phyloP scores from a whole-genome alignment of 2,888 invertebrate species.

The Andrena hattorfiana region DNA sequence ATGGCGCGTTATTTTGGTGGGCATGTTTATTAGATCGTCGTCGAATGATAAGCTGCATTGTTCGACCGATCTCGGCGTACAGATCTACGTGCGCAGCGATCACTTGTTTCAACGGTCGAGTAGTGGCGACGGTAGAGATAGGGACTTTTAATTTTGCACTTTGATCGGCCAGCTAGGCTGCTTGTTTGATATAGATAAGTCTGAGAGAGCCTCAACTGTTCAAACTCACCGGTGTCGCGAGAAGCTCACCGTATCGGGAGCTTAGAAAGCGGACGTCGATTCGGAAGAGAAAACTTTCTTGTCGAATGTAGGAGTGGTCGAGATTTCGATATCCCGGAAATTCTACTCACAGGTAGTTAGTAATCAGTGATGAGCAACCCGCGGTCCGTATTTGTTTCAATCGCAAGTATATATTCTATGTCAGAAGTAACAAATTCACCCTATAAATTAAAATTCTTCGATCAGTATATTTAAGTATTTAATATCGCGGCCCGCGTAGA shows the following conservation, averaged over 20 bases:
- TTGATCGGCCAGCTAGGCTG: background rate
- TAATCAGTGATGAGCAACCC: too few species aligned
- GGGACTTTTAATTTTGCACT: background rate
- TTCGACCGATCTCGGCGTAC: background rate
- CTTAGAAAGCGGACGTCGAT: background rate
- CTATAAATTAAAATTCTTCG: too few species aligned
- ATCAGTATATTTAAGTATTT: too few species aligned
- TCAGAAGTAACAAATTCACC: too few species aligned
- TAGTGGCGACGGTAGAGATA: background rate
- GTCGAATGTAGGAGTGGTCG: background rate
- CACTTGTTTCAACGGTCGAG: background rate
- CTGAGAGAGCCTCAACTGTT: background rate
- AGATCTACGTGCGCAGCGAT: background rate
- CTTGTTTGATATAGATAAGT: conserved; percentile 26
- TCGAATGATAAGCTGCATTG: background rate
- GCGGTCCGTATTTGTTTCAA: too few species aligned
- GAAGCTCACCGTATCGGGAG: background rate
- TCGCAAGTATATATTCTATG: too few species aligned
- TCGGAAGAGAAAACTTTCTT: background rate
- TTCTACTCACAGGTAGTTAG: too few species aligned
- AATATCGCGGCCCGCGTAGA: too few species aligned
- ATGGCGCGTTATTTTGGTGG: background rate
- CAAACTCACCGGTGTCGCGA: conserved; percentile 11
- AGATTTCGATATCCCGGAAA: background rate
- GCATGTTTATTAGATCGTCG: background rate